Percentiles rank a stretch among this genome's conserved stretches.
Conservation (phyloP, 2,113 vertebrate species). For the Chamaetylas fuelleborni region DNA sequence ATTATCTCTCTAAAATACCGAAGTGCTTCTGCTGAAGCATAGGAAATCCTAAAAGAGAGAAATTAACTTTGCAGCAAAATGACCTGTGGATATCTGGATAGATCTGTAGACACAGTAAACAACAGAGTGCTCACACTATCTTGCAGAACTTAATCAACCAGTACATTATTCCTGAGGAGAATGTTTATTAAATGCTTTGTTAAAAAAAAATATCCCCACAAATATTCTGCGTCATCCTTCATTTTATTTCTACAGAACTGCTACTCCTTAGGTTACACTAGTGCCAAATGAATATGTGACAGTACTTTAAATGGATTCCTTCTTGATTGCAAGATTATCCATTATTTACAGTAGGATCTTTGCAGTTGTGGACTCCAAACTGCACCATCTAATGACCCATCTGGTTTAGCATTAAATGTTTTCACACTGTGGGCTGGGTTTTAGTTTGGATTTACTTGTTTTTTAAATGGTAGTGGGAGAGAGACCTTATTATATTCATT, state of each 20-base stretch:
- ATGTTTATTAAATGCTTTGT: background rate
- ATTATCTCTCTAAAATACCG: background rate
- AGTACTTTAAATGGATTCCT: background rate
- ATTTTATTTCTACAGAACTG: background rate
- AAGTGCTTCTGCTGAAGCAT: background rate
- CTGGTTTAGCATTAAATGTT: background rate
- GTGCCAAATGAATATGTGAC: background rate
- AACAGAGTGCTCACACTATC: background rate
- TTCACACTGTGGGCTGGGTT: fast-evolving
- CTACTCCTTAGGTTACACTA: background rate
- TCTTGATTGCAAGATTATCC: background rate
- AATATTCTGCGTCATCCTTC: background rate
- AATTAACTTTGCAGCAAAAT: background rate
- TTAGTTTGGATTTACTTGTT: background rate
- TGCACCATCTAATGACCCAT: background rate
- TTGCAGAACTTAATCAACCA: background rate
- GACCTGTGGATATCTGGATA: background rate
- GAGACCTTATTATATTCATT: background rate
- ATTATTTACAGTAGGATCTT: background rate
- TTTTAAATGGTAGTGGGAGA: background rate
- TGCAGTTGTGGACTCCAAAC: background rate
- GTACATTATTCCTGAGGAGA: background rate
- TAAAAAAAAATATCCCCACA: background rate
- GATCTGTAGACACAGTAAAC: background rate
- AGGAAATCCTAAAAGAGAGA: background rate